Percentiles rank a stretch among this genome's conserved stretches.
Evolutionary conservation across 1,140 invertebrate genomes (phyloP).

Genomic region (Drosophila melanica): DNA sequence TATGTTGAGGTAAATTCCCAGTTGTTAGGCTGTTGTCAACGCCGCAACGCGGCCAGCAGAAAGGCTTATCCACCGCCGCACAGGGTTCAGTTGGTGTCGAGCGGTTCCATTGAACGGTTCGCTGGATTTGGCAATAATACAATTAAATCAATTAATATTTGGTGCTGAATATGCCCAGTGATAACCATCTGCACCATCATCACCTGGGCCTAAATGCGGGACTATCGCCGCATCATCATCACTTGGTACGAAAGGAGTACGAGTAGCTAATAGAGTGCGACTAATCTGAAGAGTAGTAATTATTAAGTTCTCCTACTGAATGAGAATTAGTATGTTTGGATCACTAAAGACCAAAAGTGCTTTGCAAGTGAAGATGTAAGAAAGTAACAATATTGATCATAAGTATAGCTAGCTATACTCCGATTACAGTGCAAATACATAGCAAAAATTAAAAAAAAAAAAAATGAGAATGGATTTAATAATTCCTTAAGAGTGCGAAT

Average conservation of each 20-base stretch:
- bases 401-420: no score
- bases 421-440: no score
- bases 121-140: background rate
- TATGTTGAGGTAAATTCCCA: constrained; percentile 80
- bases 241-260: constrained; percentile 62
- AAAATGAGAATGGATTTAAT: no score
- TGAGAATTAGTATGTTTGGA: no score
- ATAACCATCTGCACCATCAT: constrained; percentile 75
- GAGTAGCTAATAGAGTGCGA: no score
- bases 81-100: constrained; percentile 47
- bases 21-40: constrained; percentile 59
- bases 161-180: constrained; percentile 58
- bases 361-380: no score
- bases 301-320: no score
- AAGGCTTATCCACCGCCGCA: background rate
- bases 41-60: constrained; percentile 19
- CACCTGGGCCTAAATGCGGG: constrained; percentile 63
- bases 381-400: no score
- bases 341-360: no score
- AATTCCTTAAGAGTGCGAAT: no score
- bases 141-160: background rate
- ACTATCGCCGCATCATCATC: constrained; percentile 79
- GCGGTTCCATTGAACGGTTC: constrained; percentile 49
- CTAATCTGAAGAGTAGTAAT: no score
- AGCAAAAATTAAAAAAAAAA: no score